Evolutionary conservation across 2,797 vertebrate species (phyloP), one percentile per base, ranked within the genome.

Genomic region (Dicrostonyx torquatus): DNA sequence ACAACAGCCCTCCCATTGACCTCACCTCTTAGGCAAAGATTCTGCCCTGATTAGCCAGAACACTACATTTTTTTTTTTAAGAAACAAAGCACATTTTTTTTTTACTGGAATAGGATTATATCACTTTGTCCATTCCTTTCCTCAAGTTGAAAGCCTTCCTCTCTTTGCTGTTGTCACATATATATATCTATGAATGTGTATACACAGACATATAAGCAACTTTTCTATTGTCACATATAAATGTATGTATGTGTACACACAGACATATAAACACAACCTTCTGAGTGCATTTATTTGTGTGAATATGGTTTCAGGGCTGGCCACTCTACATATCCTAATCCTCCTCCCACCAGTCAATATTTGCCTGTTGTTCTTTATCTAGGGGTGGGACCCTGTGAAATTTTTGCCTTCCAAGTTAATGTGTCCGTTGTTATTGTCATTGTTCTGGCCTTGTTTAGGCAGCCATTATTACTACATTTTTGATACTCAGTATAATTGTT

Each of bases 401-500:
- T 3, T 68, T 68, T 85, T 22, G 1, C 82, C 6, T 84, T 85
- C 31, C 34, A 68, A 26, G 83, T 66, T 84, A 84, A 66, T 15
- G 3, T 3, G 31, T 68, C 43, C 31, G 50, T 15, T 68, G 11
- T 50, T 68, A n/a, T 50, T 64, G 17, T 20, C 18, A 50, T 85
- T n/a, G 12, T 50, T 85, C 83, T 85, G 62, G 31, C n/a, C 20
- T 68, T 50, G 45, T 50, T 85, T 26, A 68, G 26, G n/a, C 12
- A 68, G 20, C 2, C 31, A n/a, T n/a, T n/a, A 66, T 48, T 50
- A 62, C 31, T 73, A 80, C 72, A n/a, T 58, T 88, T 94, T 96
- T 84, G 68, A 22, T 91, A 18, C 31, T 94, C 76, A 79, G 37
- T 73, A 18, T 91, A 78, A 91, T 88, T 75, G n/a, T 64, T 72